These are phyloP conservation scores for Cromileptes altivelis DNA, from an alignment of 2,113 vertebrate genomes.

Conservation along the genomic window DNA sequence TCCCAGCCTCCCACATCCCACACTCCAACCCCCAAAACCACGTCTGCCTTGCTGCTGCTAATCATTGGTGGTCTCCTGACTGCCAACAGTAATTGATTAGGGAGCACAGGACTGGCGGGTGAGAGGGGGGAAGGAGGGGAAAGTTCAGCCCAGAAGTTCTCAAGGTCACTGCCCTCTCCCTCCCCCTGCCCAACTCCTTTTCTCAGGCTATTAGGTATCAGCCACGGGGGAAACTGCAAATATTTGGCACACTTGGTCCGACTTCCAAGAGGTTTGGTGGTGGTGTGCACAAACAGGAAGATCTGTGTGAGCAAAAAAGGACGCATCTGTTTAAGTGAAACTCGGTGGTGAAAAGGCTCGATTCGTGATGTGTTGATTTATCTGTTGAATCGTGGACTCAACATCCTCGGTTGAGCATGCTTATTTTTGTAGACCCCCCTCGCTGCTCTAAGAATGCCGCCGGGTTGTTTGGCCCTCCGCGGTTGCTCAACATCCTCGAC, in stretches of 20 bases:
- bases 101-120: slow-evolving; percentile 69
- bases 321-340: slow-evolving; percentile 56
- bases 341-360: slow-evolving; percentile 30
- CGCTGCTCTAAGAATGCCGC: slow-evolving; percentile 28
- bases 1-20: slow-evolving; percentile 38
- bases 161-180: slow-evolving; percentile 80
- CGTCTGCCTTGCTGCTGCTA: slow-evolving; percentile 78
- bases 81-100: slow-evolving; percentile 87
- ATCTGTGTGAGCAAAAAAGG: slow-evolving; percentile 58
- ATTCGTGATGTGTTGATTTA: slow-evolving; percentile 44
- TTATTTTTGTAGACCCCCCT: slow-evolving; percentile 65
- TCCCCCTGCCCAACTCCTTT: slow-evolving; percentile 63
- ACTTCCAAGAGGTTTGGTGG: slow-evolving; percentile 68
- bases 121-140: slow-evolving; percentile 65
- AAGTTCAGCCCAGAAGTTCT: slow-evolving; percentile 81
- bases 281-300: slow-evolving; percentile 75
- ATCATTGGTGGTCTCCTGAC: slow-evolving; percentile 87
- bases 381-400: slow-evolving; percentile 49
- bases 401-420: slow-evolving; percentile 50
- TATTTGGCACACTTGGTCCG: slow-evolving; percentile 74
- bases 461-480: slow-evolving; percentile 50
- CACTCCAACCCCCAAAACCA: slow-evolving; percentile 63
- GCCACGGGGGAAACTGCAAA: slow-evolving; percentile 76
- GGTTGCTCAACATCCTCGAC: slow-evolving; percentile 57
- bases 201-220: slow-evolving; percentile 84